Evolutionary conservation across 2,797 vertebrate genomes (phyloP), one percentile per base, ranked within the genome.

Genomic region (Cyclopterus lumpus): DNA sequence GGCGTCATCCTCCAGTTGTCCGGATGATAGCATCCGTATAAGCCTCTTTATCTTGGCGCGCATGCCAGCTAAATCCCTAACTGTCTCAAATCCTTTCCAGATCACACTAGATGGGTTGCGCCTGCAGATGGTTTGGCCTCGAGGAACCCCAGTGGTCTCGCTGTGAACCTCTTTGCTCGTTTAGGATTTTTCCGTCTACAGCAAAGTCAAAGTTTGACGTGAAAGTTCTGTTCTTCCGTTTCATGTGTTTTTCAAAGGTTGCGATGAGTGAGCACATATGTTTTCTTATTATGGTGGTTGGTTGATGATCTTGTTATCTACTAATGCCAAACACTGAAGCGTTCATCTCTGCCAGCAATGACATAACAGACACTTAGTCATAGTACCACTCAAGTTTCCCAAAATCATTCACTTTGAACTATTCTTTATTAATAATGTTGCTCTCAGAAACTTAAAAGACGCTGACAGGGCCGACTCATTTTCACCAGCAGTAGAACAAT

Each of bases 1-100:
- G 62, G 54, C 60, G 42, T 24, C 55, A 78, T 75, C 81, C 82
- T 82, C 77, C 49, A 63, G 40, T 46, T 68, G 64, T 71, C 73
- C 81, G 38, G 38, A 40, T 44, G 51, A 84, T 55, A 79, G 61
- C 59, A 74, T 61, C 42, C 1, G 2, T 26, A 22, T 62, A 84
- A 77, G 62, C 63, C 16, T 61, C 36, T 62, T 2, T 68, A 82
- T 75, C 64, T 61, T n/a, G 6, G 6, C 32, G 26, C 11, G 6
- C 48, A 69, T 3, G 48, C 51, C 26, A 60, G 16, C 32, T 54
- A 64, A 81, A 82, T 70, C 64, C 1, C 2, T 54, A 72, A 79
- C 81, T 65, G 22, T 51, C 66, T 81, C 11, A 61, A 62, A 62
- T 66, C 48, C 32, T 73, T 70, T 67, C 4, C 58, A 67, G 64